Percentiles rank a stretch among this genome's conserved stretches.
Evolutionary conservation across 2,888 invertebrate species (phyloP).

Genomic region (Trissonchulus sp.): DNA sequence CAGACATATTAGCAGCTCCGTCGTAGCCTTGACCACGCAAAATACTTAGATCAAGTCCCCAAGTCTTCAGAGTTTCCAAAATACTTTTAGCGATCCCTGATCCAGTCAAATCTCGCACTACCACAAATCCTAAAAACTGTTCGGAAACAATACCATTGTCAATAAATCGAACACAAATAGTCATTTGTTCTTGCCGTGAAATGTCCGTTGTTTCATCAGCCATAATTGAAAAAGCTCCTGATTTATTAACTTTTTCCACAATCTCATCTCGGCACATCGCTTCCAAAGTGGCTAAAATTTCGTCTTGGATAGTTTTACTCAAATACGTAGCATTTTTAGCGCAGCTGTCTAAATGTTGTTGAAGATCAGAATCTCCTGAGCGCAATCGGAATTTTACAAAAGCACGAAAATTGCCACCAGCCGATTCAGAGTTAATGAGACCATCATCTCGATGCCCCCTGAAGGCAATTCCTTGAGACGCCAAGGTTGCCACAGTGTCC

Average conservation of each 20-base stretch:
- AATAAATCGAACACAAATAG: background rate
- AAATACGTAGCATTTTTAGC: background rate
- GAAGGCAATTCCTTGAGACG: background rate
- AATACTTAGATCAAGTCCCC: background rate
- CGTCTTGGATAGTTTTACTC: background rate
- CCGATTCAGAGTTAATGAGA: background rate
- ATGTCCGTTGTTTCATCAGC: background rate
- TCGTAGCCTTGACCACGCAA: background rate
- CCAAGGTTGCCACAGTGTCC: background rate
- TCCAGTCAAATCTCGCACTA: background rate
- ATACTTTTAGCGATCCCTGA: background rate
- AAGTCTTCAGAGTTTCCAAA: background rate
- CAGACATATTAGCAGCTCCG: background rate
- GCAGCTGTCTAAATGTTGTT: background rate
- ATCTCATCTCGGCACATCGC: background rate
- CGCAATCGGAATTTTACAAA: background rate
- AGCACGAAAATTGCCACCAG: background rate
- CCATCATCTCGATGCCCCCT: background rate
- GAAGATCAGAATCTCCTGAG: background rate
- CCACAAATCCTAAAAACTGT: background rate
- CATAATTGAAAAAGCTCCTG: background rate
- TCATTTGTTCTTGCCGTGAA: background rate
- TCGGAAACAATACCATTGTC: background rate
- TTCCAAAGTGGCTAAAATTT: background rate
- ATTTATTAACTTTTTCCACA: background rate